Evolutionary conservation across 35 echinoderm and acorn worm species (phyloP), one percentile per base, ranked within the genome.

Genomic region (Diadema setosum): DNA sequence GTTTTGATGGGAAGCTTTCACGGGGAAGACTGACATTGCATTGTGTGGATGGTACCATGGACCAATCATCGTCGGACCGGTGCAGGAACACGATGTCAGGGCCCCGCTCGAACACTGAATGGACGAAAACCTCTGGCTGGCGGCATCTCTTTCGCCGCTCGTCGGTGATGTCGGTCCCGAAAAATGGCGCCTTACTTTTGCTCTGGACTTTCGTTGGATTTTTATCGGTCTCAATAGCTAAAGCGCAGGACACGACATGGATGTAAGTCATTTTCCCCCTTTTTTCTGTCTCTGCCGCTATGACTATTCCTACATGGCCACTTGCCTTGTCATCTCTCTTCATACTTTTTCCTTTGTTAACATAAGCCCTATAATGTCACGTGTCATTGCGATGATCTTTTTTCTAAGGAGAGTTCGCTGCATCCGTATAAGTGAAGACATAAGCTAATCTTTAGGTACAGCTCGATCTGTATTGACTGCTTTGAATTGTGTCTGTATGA

Each of bases 191-290:
- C 63, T 67, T 67, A 67, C 30, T 67, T 34, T 67, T 67, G 37
- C 63, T 67, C 23, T 67, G 63, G 63, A 67, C 63, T 67, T 67
- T 67, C 37, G 63, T 67, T 67, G 63, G 63, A 67, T 33, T 67
- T 67, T 67, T 67, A 67, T 67, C 63, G 37, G 27, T 34, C 5
- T 67, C 63, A 5, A n/a, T 67, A 12, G 37, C 63, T 26, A 67
- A 34, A 67, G 63, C 63, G 37, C 63, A 67, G 37, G 63, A 67
- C 37, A 67, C 63, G 37, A 67, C 63, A 32, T 67, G 63, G 63
- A 67, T 67, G 63, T 67, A 67, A 67, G 63, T 67, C 26, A 6
- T 1, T 2, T 29, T 8, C 20, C 5, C 20, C 4, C 37, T 2
- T 67, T 4, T 32, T 2, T 67, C 63, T 67, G 21, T 67, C 63